phyloP scores from a whole-genome alignment of 2,888 invertebrate genomes.

The Selenia dentaria region DNA sequence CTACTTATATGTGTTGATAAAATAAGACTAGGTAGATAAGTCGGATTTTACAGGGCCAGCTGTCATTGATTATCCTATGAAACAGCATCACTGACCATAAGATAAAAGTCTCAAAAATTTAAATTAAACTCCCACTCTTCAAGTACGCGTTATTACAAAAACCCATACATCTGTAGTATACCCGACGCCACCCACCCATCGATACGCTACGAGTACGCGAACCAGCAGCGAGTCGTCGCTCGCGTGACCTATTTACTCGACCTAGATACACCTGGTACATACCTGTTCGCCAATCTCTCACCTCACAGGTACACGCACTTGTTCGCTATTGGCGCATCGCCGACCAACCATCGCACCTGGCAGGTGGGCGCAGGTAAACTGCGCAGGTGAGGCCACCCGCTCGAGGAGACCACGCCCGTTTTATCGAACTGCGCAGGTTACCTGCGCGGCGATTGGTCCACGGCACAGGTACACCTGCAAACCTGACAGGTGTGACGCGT shows the following conservation, averaged over 20 bases:
- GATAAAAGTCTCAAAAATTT: too few relatives aligned
- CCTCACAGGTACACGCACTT: slow-evolving; percentile 39
- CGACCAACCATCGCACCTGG: slow-evolving; percentile 65
- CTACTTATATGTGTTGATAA: too few relatives aligned
- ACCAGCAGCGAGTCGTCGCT: slow-evolving; percentile 15
- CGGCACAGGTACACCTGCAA: slow-evolving; percentile 63
- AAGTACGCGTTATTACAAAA: not conserved
- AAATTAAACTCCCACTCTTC: too few relatives aligned
- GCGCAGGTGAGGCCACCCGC: slow-evolving; percentile 40
- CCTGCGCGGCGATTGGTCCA: slow-evolving; percentile 79
- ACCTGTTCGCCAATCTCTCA: slow-evolving; percentile 36
- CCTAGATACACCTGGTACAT: slow-evolving; percentile 48
- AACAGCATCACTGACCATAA: too few relatives aligned
- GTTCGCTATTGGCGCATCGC: slow-evolving; percentile 47
- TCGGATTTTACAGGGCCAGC: too few relatives aligned
- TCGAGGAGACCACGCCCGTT: slow-evolving; percentile 42
- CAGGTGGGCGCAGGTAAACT: slow-evolving; percentile 66
- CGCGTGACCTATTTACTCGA: slow-evolving; percentile 45
- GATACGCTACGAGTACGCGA: not conserved
- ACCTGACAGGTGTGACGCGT: slow-evolving; percentile 53
- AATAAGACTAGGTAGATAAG: too few relatives aligned
- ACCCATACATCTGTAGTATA: not conserved
- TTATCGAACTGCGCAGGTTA: slow-evolving; percentile 83
- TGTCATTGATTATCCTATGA: too few relatives aligned
- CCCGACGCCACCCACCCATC: slow-evolving; percentile 2